A percentile compares a stretch with the other conserved stretches of the same genome.
Evolutionary conservation across 1,140 invertebrate genomes (phyloP).

Genomic region (Vollenhovia emeryi): DNA sequence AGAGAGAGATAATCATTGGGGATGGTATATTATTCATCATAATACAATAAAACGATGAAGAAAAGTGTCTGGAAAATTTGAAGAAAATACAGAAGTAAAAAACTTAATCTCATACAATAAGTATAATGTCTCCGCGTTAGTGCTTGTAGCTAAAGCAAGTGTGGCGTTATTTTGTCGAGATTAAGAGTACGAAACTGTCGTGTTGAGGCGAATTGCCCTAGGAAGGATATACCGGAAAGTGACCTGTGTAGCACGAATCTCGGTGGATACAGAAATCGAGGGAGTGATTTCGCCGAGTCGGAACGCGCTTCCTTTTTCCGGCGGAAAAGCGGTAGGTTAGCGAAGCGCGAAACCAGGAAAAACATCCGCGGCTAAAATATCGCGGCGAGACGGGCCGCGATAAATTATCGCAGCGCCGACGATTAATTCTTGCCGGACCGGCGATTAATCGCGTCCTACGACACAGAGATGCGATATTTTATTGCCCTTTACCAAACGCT

Average conservation of each 20-base stretch:
- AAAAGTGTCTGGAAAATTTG: background rate
- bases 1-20: background rate
- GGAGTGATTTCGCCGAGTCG: slow-evolving; percentile 40
- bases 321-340: slow-evolving; percentile 58
- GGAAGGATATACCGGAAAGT: background rate
- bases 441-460: slow-evolving; percentile 67
- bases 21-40: background rate
- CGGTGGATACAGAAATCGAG: slow-evolving; percentile 5
- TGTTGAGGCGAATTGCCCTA: background rate
- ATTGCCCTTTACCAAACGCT: slow-evolving; percentile 56
- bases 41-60: no score
- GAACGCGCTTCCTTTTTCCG: slow-evolving; percentile 35
- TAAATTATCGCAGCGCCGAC: slow-evolving; percentile 63
- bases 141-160: background rate
- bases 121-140: background rate
- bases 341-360: slow-evolving; percentile 55
- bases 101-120: background rate
- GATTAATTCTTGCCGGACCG: slow-evolving; percentile 65
- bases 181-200: background rate
- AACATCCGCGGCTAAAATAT: slow-evolving; percentile 66
- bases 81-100: background rate
- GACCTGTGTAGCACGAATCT: slow-evolving; percentile 6
- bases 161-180: background rate
- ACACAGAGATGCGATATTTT: slow-evolving; percentile 62
- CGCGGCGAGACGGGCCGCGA: slow-evolving; percentile 44